Base-by-base conservation (phyloP, 1,140 invertebrate species). In the Mesaphorura yosii region DNA sequence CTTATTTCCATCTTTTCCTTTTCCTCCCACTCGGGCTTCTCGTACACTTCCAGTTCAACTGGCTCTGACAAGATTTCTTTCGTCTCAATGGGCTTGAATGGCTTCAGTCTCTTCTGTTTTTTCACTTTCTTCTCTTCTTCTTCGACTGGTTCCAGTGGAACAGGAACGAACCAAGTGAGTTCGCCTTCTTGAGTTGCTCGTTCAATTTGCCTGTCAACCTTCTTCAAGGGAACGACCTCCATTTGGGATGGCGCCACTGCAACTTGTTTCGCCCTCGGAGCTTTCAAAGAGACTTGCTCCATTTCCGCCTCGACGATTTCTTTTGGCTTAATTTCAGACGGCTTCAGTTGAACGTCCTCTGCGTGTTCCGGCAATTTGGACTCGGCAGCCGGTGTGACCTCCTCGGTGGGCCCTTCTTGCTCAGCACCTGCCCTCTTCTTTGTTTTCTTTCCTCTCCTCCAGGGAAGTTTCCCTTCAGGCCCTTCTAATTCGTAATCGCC, bases 61-160 rank as follows among this genome's bases (percentile, higher is more conserved):
- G 20, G 4, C 27, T 50, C 48, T 3, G 46, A 48, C 4, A 3
- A 19, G 17, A 50, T 50, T 39, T 50, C 31, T 26, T 50, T 50
- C 3, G 10, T 2, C 14, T 50, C 48, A 4, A 50, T 3, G 23
- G 29, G 29, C 17, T 38, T 20, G 28, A 50, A 50, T 10, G 20
- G 20, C 23, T 48, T 37, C 5, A 48, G 29, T 22, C 20, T 48
- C 12, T 20, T 20, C 19, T 31, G 20, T 37, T 48, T 31, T 22
- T 48, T 48, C 5, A 10, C 4, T 20, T 48, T 31, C 19, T 46
- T 46, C 10, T 26, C 23, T 37, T 48, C 12, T 12, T 3, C 28
- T n/a, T 6, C 15, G 31, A 34, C 26, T 48, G 25, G 25, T n/a
- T 3, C 4, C 28, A 48, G 27, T 22, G 22, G 20, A 6, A 31